phyloP scores from a whole-genome alignment of 2,113 vertebrate species.

The Fulmarus glacialis region DNA sequence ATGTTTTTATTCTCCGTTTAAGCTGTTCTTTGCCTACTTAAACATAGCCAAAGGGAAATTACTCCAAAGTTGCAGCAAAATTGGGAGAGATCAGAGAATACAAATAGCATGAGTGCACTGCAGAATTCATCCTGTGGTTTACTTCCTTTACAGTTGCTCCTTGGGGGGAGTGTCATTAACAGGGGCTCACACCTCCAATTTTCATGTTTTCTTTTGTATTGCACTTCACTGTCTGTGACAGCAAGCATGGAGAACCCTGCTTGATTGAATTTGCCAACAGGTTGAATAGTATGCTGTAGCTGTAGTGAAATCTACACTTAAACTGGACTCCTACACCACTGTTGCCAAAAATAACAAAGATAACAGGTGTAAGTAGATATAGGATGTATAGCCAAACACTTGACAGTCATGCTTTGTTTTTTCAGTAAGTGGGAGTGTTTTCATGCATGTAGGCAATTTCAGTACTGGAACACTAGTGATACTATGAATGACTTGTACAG shows the following conservation, averaged over 20 bases:
- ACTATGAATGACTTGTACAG: neutral
- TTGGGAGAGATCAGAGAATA: neutral
- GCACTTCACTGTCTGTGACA: neutral
- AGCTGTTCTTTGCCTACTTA: neutral
- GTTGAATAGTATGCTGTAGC: neutral
- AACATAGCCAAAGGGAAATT: neutral
- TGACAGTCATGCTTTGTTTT: slow-evolving; percentile 40
- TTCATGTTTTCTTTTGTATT: neutral
- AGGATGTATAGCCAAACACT: slow-evolving; percentile 5
- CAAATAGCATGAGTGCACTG: neutral
- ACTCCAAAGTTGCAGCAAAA: neutral
- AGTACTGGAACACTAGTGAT: neutral
- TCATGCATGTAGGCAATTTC: neutral
- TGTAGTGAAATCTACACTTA: slow-evolving; percentile 45
- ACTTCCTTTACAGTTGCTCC: neutral
- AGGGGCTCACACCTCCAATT: neutral
- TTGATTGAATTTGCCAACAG: slow-evolving; percentile 61
- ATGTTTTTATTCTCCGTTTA: neutral
- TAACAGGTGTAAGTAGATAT: slow-evolving; percentile 53
- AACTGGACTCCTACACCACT: neutral
- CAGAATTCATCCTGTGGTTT: neutral
- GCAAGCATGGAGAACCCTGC: neutral
- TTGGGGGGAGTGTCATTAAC: neutral
- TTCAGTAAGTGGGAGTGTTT: neutral
- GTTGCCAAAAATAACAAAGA: slow-evolving; percentile 61